phyloP scores from a whole-genome alignment of 37 sponge, comb jelly and placozoan species.

The Spongia lamella region DNA sequence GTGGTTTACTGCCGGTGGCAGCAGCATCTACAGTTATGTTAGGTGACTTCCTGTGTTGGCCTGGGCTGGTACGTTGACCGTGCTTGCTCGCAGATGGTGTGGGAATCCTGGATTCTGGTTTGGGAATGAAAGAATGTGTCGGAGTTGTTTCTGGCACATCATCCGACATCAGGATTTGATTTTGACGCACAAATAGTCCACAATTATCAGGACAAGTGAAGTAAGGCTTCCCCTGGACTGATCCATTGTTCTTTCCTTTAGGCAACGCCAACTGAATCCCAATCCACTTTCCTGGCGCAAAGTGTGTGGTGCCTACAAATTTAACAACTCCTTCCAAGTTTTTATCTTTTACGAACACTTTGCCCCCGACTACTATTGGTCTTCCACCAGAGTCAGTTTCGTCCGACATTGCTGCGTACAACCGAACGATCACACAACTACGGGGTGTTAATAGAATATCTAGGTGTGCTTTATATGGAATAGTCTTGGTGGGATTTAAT shows the following conservation, averaged over 20 bases:
- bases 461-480: no score
- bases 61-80: neutral
- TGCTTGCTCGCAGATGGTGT: no score
- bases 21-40: neutral
- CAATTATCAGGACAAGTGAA: conserved; percentile 80
- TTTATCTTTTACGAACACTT: conserved; percentile 70
- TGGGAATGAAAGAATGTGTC: neutral
- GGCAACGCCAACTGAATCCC: conserved; percentile 88
- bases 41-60: neutral
- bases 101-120: no score
- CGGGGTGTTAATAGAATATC: no score
- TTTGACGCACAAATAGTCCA: conserved; percentile 85
- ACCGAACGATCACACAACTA: no score
- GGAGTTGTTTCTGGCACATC: neutral
- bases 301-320: conserved; percentile 82
- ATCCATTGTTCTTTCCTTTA: conserved; percentile 93
- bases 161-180: conserved; percentile 40
- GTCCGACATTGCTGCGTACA: conserved; percentile 2
- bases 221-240: conserved; percentile 80
- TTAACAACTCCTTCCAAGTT: conserved; percentile 62
- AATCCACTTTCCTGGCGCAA: conserved; percentile 96
- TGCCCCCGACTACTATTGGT: conserved; percentile 38
- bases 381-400: conserved; percentile 15
- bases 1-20: neutral
- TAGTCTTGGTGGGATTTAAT: no score